These are phyloP conservation scores for Henricia sp. DNA, from an alignment of 53 echinoderm and acorn worm species.

Conservation along the genomic window DNA sequence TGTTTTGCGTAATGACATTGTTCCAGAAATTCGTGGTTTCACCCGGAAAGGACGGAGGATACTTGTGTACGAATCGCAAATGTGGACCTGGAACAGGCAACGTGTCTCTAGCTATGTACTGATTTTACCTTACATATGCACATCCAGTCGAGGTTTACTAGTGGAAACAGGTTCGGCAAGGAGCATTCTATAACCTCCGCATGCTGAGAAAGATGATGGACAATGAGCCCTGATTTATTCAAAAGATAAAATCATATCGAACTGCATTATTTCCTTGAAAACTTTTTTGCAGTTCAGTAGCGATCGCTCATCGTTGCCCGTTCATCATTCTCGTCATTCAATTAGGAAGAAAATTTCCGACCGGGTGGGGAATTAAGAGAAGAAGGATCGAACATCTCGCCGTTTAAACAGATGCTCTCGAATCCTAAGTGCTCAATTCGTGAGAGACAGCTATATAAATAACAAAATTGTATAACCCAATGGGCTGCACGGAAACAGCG, in stretches of 20 bases:
- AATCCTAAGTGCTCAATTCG: conserved; percentile 50
- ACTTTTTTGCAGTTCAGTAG: too few relatives aligned
- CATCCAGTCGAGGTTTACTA: too few relatives aligned
- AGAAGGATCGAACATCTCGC: conserved; percentile 13
- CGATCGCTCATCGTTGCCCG: background rate
- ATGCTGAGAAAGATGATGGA: background rate
- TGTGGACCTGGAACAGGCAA: too few relatives aligned
- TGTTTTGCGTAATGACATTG: too few relatives aligned
- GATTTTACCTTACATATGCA: too few relatives aligned
- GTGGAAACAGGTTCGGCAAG: too few relatives aligned
- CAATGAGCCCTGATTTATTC: background rate
- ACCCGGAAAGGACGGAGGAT: too few relatives aligned
- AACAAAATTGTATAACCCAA: conserved; percentile 24
- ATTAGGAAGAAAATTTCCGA: conserved; percentile 11
- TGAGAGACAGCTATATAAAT: conserved; percentile 56
- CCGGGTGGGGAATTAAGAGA: background rate
- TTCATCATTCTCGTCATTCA: conserved; percentile 20
- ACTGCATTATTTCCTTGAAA: too few relatives aligned
- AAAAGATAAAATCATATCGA: background rate
- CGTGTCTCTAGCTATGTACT: too few relatives aligned
- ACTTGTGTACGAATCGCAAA: too few relatives aligned
- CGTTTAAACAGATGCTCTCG: conserved; percentile 20
- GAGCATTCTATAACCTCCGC: too few relatives aligned
- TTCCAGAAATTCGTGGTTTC: too few relatives aligned
- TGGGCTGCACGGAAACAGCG: conserved; percentile 18